Evolutionary conservation across 2,113 vertebrate species (phyloP).

Genomic region (Muscicapa adusta): DNA sequence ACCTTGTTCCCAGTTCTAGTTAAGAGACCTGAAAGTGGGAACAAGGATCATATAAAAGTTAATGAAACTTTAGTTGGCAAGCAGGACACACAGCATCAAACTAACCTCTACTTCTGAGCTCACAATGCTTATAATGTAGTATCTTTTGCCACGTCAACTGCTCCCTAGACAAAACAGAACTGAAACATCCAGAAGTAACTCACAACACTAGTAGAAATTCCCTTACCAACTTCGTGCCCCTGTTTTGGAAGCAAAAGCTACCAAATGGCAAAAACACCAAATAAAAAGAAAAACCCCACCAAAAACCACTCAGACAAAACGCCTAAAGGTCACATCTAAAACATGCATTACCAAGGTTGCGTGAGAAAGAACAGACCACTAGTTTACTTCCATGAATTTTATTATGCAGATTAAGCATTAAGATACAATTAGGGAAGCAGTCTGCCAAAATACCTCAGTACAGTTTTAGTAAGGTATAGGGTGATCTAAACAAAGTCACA

Average conservation of each 20-base stretch:
- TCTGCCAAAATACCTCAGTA: not conserved
- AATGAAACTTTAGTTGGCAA: slow-evolving; percentile 59
- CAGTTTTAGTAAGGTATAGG: not conserved
- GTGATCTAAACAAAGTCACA: not conserved
- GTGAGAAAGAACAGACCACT: slow-evolving; percentile 3
- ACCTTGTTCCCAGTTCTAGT: slow-evolving; percentile 68
- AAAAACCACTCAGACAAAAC: not conserved
- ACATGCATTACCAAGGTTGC: not conserved
- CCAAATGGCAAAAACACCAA: not conserved
- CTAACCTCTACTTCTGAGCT: slow-evolving; percentile 55
- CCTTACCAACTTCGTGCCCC: not conserved
- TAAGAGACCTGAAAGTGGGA: slow-evolving; percentile 66
- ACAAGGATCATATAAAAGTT: slow-evolving; percentile 66
- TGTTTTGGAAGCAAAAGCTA: slow-evolving; percentile 10
- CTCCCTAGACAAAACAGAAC: slow-evolving; percentile 4
- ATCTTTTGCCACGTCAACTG: slow-evolving; percentile 3
- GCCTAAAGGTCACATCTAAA: not conserved
- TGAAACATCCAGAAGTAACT: slow-evolving; percentile 2
- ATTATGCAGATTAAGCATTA: slow-evolving; percentile 6
- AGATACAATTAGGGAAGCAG: not conserved
- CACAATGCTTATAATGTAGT: slow-evolving; percentile 2
- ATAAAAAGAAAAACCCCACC: not conserved
- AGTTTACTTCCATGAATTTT: slow-evolving; percentile 8
- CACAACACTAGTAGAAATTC: not conserved
- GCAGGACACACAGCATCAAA: slow-evolving; percentile 58